phyloP scores from a whole-genome alignment of 2,797 vertebrate species.

The Argentina silus region DNA sequence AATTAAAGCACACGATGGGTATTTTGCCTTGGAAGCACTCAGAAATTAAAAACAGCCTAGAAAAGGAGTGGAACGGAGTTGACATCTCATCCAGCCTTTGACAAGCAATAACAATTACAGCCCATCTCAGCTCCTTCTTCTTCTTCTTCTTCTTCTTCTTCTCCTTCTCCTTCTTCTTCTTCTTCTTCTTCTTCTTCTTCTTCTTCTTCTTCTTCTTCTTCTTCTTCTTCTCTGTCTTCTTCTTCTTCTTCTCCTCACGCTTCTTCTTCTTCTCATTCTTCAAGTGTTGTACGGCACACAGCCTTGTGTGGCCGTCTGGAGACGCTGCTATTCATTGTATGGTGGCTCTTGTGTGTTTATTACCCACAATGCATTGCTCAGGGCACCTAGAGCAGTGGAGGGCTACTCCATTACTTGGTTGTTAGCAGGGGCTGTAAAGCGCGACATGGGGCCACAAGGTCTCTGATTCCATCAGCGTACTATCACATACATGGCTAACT shows the following conservation, averaged over 20 bases:
- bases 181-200: no score
- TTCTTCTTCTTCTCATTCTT: no score
- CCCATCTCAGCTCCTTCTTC: no score
- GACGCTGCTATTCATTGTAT: background rate
- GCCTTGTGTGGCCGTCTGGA: background rate
- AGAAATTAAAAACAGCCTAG: slow-evolving; percentile 51
- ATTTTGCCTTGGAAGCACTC: slow-evolving; percentile 50
- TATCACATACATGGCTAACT: slow-evolving; percentile 41
- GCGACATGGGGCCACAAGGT: slow-evolving; percentile 36
- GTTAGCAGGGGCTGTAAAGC: slow-evolving; percentile 46
- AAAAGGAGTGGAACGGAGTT: slow-evolving; percentile 44
- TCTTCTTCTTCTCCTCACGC: no score
- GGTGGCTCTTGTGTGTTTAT: background rate
- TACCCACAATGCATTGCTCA: background rate
- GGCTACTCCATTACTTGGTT: slow-evolving; percentile 38
- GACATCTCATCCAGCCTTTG: slow-evolving; percentile 56
- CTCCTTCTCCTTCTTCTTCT: no score
- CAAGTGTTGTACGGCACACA: background rate
- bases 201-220: no score
- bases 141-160: no score
- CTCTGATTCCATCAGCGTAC: slow-evolving; percentile 31
- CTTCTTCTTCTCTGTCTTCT: no score
- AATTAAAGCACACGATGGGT: slow-evolving; percentile 63
- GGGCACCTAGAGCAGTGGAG: background rate
- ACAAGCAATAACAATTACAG: slow-evolving; percentile 23